These are phyloP conservation scores for Pseudochirops cupreus DNA, from an alignment of 2,797 vertebrate genomes.

Conservation along the genomic window DNA sequence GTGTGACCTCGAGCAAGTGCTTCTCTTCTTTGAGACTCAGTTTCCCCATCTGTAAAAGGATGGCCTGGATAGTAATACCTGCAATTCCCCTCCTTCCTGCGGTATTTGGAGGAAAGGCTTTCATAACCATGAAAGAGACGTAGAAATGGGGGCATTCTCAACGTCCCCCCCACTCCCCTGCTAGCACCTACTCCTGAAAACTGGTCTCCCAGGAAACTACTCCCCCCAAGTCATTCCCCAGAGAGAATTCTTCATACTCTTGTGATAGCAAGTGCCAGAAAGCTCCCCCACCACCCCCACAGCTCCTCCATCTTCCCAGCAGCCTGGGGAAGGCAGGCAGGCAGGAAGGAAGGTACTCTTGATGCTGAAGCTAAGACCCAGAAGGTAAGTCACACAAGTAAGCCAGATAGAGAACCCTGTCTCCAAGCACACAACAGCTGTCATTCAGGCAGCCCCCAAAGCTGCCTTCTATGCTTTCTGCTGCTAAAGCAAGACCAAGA, in stretches of 20 bases:
- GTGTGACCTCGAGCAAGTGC: neutral
- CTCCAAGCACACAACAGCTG: neutral
- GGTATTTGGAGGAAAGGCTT: neutral
- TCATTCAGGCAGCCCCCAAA: neutral
- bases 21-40: neutral
- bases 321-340: neutral
- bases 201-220: neutral
- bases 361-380: neutral
- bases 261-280: neutral
- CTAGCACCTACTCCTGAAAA: neutral
- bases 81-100: neutral
- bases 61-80: neutral
- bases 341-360: neutral
- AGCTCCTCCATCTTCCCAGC: slow-evolving; percentile 28
- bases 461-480: neutral
- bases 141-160: neutral
- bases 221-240: neutral
- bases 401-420: neutral
- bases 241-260: slow-evolving; percentile 21
- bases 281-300: neutral
- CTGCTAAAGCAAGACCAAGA: neutral
- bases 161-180: neutral
- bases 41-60: neutral
- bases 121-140: neutral
- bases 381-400: neutral